phyloP scores from a whole-genome alignment of 2,797 vertebrate genomes.

The Epinephelus coioides region DNA sequence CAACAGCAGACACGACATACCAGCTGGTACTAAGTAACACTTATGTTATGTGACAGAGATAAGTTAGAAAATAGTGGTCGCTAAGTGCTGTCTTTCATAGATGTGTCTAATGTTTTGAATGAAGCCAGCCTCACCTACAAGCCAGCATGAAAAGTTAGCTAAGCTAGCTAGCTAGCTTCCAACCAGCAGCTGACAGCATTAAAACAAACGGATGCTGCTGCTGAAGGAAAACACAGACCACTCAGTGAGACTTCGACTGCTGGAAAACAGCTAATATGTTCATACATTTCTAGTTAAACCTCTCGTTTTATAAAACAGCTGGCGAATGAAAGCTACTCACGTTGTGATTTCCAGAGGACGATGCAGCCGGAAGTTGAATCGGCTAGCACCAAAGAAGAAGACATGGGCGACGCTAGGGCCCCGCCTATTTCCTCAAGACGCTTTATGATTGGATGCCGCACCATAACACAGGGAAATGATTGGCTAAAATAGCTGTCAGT shows the following conservation, averaged over 20 bases:
- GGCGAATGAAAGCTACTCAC: slow-evolving; percentile 75
- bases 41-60: rapidly evolving
- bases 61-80: rapidly evolving
- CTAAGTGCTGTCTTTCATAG: rapidly evolving
- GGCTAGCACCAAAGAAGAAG: slow-evolving; percentile 49
- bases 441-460: slow-evolving; percentile 56
- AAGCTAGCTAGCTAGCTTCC: slow-evolving; percentile 46
- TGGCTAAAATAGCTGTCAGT: slow-evolving; percentile 49
- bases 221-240: rapidly evolving
- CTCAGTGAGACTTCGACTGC: neutral
- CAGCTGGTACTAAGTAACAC: rapidly evolving
- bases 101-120: slow-evolving; percentile 22
- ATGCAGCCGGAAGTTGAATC: slow-evolving; percentile 66
- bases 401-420: neutral
- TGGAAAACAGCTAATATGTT: neutral
- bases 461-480: neutral
- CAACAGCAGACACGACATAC: neutral
- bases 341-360: slow-evolving; percentile 82
- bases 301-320: neutral
- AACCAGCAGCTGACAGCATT: neutral
- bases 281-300: neutral
- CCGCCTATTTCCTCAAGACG: slow-evolving; percentile 34
- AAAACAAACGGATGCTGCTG: neutral
- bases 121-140: neutral
- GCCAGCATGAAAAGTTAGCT: slow-evolving; percentile 29